A percentile compares a stretch with the other conserved stretches of the same genome.
phyloP scores from a whole-genome alignment of 2,113 vertebrate genomes.

The Nymphicus hollandicus region DNA sequence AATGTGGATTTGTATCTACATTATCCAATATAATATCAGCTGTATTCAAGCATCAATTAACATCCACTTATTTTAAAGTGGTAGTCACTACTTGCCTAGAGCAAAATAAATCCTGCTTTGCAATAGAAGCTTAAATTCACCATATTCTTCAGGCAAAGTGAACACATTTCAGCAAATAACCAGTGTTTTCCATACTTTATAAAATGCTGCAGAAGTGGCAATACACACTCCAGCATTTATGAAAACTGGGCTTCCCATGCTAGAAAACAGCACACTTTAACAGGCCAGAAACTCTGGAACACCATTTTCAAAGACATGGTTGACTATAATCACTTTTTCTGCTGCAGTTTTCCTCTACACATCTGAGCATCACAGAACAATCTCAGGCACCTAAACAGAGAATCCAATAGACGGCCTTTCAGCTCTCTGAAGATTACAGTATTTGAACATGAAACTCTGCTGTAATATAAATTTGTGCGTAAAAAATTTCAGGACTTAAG shows the following conservation, averaged over 20 bases:
- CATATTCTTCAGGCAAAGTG: neutral
- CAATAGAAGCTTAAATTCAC: neutral
- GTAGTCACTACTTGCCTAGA: slow-evolving; percentile 27
- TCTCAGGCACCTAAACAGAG: neutral
- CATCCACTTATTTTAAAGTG: slow-evolving; percentile 28
- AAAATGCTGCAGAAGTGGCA: neutral
- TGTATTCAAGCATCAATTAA: slow-evolving; percentile 54
- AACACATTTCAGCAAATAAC: neutral
- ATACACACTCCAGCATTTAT: neutral
- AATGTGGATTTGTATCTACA: slow-evolving; percentile 29
- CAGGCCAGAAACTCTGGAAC: neutral
- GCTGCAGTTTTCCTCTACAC: neutral
- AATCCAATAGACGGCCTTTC: neutral
- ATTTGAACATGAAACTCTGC: neutral
- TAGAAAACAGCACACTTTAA: neutral
- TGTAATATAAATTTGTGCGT: neutral
- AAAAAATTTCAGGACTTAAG: neutral
- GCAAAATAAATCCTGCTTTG: slow-evolving; percentile 29
- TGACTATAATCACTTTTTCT: neutral
- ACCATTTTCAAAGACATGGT: neutral
- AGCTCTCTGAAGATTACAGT: neutral
- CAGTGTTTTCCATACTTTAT: neutral
- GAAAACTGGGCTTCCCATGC: neutral
- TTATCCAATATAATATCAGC: slow-evolving; percentile 10
- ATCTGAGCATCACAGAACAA: neutral